phyloP scores from a whole-genome alignment of 2,888 invertebrate species.

The Lycophotia porphyrea region DNA sequence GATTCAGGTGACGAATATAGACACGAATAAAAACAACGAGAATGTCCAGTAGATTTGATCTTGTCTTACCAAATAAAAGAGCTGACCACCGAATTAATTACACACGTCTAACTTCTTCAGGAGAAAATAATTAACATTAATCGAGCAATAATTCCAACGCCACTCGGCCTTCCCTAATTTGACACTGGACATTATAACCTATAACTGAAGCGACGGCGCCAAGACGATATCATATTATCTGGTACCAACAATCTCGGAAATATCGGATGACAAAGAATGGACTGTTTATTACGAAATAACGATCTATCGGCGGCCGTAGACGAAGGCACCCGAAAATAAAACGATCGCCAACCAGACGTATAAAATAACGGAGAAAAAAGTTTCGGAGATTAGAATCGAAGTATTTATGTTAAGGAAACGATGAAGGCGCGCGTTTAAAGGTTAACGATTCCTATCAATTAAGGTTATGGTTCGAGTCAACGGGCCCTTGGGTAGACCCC shows the following conservation, averaged over 20 bases:
- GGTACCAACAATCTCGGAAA: slow-evolving; percentile 81
- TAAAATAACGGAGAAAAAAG: slow-evolving; percentile 86
- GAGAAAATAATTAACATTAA: slow-evolving; percentile 72
- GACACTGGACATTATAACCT: slow-evolving; percentile 79
- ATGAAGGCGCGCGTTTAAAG: slow-evolving; percentile 86
- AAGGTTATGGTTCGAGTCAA: slow-evolving; percentile 88
- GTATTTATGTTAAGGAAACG: slow-evolving; percentile 88
- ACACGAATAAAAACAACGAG: slow-evolving; percentile 8
- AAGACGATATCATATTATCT: slow-evolving; percentile 80
- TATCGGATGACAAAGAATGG: slow-evolving; percentile 89
- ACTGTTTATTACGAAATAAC: slow-evolving; percentile 89
- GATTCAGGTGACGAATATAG: slow-evolving; percentile 1
- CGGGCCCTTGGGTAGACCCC: slow-evolving; percentile 80
- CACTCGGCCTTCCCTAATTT: slow-evolving; percentile 72
- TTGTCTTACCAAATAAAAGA: slow-evolving; percentile 52
- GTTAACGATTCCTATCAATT: slow-evolving; percentile 90
- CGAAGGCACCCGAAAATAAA: slow-evolving; percentile 89
- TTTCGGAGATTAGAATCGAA: slow-evolving; percentile 85
- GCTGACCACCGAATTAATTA: slow-evolving; percentile 60
- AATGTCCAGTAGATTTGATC: slow-evolving; percentile 37
- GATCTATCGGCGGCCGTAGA: slow-evolving; percentile 81
- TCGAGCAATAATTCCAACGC: slow-evolving; percentile 71
- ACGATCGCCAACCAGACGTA: slow-evolving; percentile 80
- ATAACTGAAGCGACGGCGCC: slow-evolving; percentile 83
- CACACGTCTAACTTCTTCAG: slow-evolving; percentile 65